Evolutionary conservation across 2,888 invertebrate genomes (phyloP), one percentile per base, ranked within the genome.

Genomic region (Boloria selene): DNA sequence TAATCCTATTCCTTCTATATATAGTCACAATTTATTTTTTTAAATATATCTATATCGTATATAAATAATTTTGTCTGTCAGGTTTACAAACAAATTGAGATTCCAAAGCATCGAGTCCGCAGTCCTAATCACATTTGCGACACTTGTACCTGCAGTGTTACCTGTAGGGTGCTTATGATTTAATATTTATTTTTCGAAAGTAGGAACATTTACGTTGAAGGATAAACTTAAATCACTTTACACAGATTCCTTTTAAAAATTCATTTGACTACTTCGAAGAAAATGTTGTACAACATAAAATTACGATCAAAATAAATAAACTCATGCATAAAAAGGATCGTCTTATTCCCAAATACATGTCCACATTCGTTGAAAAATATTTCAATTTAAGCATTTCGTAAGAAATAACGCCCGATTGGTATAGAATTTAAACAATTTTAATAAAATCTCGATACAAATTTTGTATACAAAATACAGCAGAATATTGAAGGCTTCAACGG

Each of bases 41-140:
- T 26, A 31, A 49, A 59, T 26, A 49, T 16, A 47, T 4, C 45
- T 61, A n/a, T n/a, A n/a, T n/a, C n/a, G 50, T 45, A 56, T 44
- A 17, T 61, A 58, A 61, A 61, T 59, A 42, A 55, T 52, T 42
- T 22, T 51, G 62, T 65, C 60, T 66, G 64, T 69, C 62, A 70
- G 53, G 53, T 38, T 65, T 53, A 51, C 61, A 61, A 64, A 38
- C 63, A 63, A 62, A 66, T 62, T 58, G 42, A 66, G 60, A 67
- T 64, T 67, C 63, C 63, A 50, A 67, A 67, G 67, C 69, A 66
- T 63, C 64, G 61, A 53, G 50, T 56, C 51, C 56, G 42, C 67
- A 53, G 52, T 49, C 44, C 69, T 69, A 69, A 70, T 69, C 62
- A 65, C 66, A 69, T 70, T 70, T 69, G 60, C 45, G 61, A 64